phyloP scores from a whole-genome alignment of 2,888 invertebrate genomes.

The Drosophila acutilabella region DNA sequence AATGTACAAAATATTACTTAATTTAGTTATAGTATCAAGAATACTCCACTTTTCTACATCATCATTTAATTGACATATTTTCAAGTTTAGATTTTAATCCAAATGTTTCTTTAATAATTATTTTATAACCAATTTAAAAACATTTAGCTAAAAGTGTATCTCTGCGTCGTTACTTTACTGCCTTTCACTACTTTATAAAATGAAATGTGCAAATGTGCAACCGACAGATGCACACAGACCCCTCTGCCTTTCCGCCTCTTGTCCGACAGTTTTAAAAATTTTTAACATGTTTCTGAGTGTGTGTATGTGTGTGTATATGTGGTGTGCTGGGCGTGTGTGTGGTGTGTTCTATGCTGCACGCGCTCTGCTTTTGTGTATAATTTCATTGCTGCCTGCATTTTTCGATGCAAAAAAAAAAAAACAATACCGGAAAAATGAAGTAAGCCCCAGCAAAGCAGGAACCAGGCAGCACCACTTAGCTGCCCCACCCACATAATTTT shows the following conservation, averaged over 20 bases:
- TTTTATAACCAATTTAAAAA: no score
- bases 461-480: neutral
- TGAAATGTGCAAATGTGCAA: constrained; percentile 66
- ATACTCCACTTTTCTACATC: no score
- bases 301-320: no score
- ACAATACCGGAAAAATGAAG: constrained; percentile 10
- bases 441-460: neutral
- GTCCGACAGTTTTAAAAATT: constrained; percentile 27
- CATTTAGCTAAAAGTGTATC: constrained; percentile 1
- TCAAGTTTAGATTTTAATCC: no score
- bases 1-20: no score
- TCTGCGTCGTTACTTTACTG: constrained; percentile 12
- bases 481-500: constrained; percentile 16
- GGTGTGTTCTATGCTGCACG: constrained; percentile 57
- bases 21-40: no score
- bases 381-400: constrained; percentile 49
- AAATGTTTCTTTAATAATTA: no score
- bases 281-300: constrained; percentile 13
- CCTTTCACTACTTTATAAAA: constrained; percentile 35
- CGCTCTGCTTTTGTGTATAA: constrained; percentile 64
- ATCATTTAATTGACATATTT: no score
- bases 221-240: constrained; percentile 19
- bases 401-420: constrained; percentile 11
- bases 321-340: constrained; percentile 6
- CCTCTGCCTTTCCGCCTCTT: neutral